Evolutionary conservation across 2,113 vertebrate species (phyloP).

Genomic region (Telmatochromis sp.): DNA sequence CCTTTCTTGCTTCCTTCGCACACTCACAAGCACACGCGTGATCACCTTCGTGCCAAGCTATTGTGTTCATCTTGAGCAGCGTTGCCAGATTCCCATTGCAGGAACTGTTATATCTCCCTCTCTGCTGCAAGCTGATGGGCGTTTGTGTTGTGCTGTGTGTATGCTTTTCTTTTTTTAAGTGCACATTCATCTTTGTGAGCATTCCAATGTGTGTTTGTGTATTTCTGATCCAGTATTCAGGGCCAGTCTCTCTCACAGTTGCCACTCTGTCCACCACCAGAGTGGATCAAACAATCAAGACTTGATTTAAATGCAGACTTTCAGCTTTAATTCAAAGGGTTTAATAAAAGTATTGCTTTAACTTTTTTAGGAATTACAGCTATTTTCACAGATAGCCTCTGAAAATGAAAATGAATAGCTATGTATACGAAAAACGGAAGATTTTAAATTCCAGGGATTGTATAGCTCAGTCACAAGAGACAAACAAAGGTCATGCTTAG

Average conservation of each 20-base stretch:
- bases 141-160: not conserved
- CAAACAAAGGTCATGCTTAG: not conserved
- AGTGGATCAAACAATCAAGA: not conserved
- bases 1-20: not conserved
- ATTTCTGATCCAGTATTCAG: not conserved
- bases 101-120: not conserved
- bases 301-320: not conserved
- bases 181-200: not conserved
- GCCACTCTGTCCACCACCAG: not conserved
- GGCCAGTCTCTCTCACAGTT: not conserved
- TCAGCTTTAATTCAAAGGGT: not conserved
- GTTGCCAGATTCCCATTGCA: not conserved
- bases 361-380: not conserved
- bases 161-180: not conserved
- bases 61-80: not conserved
- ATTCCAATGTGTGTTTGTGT: not conserved
- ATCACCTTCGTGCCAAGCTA: not conserved
- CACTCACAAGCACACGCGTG: not conserved
- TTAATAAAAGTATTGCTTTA: not conserved
- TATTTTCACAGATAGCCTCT: not conserved
- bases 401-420: not conserved
- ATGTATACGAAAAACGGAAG: rapidly evolving
- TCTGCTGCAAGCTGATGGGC: not conserved
- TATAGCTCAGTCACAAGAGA: not conserved
- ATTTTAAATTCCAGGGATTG: not conserved